Percentiles rank a stretch among this genome's conserved stretches.
Evolutionary conservation across 2,797 vertebrate species (phyloP).

Genomic region (Monodelphis domestica): DNA sequence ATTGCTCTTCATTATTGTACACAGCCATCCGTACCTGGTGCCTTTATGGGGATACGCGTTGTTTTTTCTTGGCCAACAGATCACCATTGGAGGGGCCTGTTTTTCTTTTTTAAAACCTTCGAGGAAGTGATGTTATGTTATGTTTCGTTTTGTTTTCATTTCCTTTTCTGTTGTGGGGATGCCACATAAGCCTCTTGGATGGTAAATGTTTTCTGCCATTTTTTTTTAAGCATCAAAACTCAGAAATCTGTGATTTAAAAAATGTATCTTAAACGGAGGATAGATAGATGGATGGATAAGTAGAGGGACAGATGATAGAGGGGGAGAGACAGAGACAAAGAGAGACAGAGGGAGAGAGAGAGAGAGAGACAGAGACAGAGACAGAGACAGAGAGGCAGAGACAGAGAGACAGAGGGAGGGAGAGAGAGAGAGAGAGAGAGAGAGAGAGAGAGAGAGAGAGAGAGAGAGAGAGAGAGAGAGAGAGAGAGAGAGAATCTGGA

Average conservation of each 20-base stretch:
- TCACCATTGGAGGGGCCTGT: slow-evolving; percentile 73
- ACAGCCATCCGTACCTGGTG: slow-evolving; percentile 35
- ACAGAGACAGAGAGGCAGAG: no score
- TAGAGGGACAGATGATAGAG: neutral
- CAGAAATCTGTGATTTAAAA: neutral
- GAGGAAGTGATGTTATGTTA: slow-evolving; percentile 56
- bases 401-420: no score
- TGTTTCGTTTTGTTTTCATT: slow-evolving; percentile 54
- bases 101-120: slow-evolving; percentile 71
- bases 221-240: neutral
- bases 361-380: no score
- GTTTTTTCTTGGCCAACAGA: slow-evolving; percentile 46
- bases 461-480: no score
- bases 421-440: neutral
- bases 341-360: no score
- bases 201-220: slow-evolving; percentile 29
- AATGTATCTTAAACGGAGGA: neutral
- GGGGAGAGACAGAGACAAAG: no score
- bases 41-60: neutral
- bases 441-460: no score
- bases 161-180: slow-evolving; percentile 34
- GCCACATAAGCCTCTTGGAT: slow-evolving; percentile 51
- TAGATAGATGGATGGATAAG: neutral
- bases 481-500: neutral
- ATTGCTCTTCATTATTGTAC: slow-evolving; percentile 60